Base-by-base conservation (phyloP, 92 coral and sea anemone species). In the Porites evermanni region DNA sequence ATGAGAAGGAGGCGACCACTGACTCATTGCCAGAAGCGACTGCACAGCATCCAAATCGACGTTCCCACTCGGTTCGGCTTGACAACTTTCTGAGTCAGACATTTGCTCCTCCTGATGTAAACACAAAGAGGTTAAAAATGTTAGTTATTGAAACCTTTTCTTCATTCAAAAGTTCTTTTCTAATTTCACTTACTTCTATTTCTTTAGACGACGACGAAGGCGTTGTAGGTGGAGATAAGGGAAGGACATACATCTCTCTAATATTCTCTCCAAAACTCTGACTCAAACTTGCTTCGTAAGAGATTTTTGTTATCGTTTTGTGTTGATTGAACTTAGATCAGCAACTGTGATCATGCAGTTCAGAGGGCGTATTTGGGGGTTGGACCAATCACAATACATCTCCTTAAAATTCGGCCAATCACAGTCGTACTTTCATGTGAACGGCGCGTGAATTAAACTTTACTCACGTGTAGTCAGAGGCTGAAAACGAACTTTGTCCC, bases 151-250 rank as follows among this genome's bases (percentile, higher is more conserved):
- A 32, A 29, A 75, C 10, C 19, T 74, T 50, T 17, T 18, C n/a
- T 10, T 26, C 3, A 21, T n/a, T 20, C 16, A 53, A 67, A 7
- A 16, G 9, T 67, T 67, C 23, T n/a, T 3, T 23, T 17, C 24
- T 71, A 72, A 83, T 83, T 65, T 73, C 84, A 84, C 97, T 95
- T 87, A 97, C 99, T 78, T 97, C 99, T 93, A 95, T 93, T 16
- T 93, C 94, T 64, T 92, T 91, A 64, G 74, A 84, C 77, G 91
- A 75, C 67, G 95, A 91, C 79, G 95, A 95, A 88, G 99, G 99
- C 86, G 98, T 97, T 77, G 98, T 91, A 87, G 99, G 99, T 79
- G 99, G 99, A 93, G 99, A 97, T 86, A 95, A 93, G 91, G 99
- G 99, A 81, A 97, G 89, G 65, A 82, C 96, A 81, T 95, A 94